Conservation (phyloP, 2,113 vertebrate genomes). For the Tachysurus vachellii region DNA sequence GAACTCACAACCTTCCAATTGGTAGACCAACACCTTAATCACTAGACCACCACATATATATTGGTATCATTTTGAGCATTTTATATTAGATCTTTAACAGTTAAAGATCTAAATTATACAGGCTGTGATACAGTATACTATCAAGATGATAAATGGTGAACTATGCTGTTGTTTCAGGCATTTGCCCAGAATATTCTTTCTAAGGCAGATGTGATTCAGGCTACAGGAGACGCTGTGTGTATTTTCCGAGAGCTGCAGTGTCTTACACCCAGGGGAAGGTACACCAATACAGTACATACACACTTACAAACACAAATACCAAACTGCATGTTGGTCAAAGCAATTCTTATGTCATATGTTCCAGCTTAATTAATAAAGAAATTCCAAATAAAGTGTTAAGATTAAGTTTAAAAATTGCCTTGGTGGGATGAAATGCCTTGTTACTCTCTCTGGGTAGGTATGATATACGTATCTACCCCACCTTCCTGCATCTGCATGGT, state of each 20-base stretch:
- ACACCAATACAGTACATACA: slow-evolving; percentile 28
- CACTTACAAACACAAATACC: not conserved
- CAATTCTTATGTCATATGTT: not conserved
- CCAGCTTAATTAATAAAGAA: not conserved
- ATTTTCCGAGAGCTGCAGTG: slow-evolving; percentile 88
- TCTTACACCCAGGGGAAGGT: slow-evolving; percentile 82
- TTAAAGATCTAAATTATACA: not conserved
- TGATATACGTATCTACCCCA: slow-evolving; percentile 95
- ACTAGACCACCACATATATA: too few species aligned
- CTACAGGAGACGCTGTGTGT: slow-evolving; percentile 85
- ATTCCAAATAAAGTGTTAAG: not conserved
- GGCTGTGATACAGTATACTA: not conserved
- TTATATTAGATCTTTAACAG: not conserved
- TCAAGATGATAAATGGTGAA: not conserved
- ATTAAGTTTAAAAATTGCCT: not conserved
- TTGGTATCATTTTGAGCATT: not conserved
- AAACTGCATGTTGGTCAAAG: not conserved
- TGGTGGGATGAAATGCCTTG: not conserved
- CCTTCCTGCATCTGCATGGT: slow-evolving; percentile 94
- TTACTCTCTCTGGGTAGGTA: slow-evolving; percentile 72
- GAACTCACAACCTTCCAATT: too few species aligned
- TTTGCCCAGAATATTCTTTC: slow-evolving; percentile 86
- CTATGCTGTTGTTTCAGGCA: slow-evolving; percentile 66
- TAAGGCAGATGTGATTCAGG: slow-evolving; percentile 87
- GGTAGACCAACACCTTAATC: too few species aligned